Evolutionary conservation across 2,888 invertebrate species (phyloP).

Genomic region (Nasonovia ribisnigri): DNA sequence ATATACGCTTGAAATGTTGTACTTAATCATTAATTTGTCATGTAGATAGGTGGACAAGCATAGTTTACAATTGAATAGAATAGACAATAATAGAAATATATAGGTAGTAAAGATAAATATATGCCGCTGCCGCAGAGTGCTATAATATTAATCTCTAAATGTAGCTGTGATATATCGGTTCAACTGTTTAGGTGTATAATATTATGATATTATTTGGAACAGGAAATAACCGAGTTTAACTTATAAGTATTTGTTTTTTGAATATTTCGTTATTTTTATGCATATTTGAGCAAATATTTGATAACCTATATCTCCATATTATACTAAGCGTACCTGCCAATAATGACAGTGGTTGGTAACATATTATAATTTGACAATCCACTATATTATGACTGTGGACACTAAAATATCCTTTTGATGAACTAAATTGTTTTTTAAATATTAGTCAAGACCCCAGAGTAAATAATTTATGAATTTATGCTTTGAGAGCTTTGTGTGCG

Average conservation of each 20-base stretch:
- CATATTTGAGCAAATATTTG: conserved; percentile 4
- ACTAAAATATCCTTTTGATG: background rate
- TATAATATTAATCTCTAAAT: background rate
- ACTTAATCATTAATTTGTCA: background rate
- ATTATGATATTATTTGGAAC: background rate
- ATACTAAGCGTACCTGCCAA: background rate
- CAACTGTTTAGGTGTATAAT: background rate
- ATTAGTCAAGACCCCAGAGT: background rate
- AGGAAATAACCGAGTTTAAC: background rate
- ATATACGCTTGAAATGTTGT: background rate
- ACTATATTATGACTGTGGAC: background rate
- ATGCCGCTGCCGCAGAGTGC: background rate
- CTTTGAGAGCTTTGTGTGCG: background rate
- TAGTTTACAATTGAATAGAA: background rate
- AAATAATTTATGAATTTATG: background rate
- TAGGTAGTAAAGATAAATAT: background rate
- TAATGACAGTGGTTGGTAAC: background rate
- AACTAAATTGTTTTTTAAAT: background rate
- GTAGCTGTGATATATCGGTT: background rate
- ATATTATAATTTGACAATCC: background rate
- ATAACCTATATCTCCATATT: background rate
- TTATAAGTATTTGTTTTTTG: conserved; percentile 19
- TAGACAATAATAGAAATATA: background rate
- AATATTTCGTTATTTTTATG: conserved; percentile 12
- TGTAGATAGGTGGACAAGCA: background rate